Percentiles rank a stretch among this genome's conserved stretches.
phyloP scores from a whole-genome alignment of 2,113 vertebrate species.

The Melanerpes formicivorus region DNA sequence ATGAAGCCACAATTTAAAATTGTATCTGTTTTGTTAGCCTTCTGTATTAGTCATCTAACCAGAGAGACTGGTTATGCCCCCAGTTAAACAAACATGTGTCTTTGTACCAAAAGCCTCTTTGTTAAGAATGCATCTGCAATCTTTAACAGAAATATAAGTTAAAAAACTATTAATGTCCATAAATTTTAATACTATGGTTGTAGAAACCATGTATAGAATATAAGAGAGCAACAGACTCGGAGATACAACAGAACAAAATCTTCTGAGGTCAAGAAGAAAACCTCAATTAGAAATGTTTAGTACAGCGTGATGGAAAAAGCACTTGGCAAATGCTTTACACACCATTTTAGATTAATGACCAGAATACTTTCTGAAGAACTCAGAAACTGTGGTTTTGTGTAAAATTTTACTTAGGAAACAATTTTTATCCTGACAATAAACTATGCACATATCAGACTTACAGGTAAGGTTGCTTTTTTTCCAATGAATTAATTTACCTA shows the following conservation, averaged over 20 bases:
- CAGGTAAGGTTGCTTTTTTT: background rate
- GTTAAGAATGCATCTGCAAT: background rate
- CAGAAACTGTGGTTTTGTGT: background rate
- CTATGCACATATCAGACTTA: background rate
- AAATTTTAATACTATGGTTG: background rate
- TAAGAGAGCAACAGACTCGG: background rate
- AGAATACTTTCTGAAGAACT: background rate
- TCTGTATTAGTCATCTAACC: background rate
- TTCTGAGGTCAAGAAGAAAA: background rate
- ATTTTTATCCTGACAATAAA: background rate
- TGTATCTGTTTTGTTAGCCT: background rate
- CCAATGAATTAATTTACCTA: background rate
- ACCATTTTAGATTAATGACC: background rate
- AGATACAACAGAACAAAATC: background rate
- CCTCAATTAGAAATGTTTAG: background rate
- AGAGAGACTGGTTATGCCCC: background rate
- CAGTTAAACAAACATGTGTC: background rate
- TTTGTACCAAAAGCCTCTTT: background rate
- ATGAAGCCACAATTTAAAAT: background rate
- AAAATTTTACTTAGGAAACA: slow-evolving; percentile 3
- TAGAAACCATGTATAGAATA: background rate
- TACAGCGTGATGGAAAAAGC: background rate
- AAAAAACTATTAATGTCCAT: background rate
- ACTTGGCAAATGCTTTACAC: background rate
- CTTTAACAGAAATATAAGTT: background rate